Conservation (phyloP, 2,797 vertebrate species). For the Peromyscus attwateri region DNA sequence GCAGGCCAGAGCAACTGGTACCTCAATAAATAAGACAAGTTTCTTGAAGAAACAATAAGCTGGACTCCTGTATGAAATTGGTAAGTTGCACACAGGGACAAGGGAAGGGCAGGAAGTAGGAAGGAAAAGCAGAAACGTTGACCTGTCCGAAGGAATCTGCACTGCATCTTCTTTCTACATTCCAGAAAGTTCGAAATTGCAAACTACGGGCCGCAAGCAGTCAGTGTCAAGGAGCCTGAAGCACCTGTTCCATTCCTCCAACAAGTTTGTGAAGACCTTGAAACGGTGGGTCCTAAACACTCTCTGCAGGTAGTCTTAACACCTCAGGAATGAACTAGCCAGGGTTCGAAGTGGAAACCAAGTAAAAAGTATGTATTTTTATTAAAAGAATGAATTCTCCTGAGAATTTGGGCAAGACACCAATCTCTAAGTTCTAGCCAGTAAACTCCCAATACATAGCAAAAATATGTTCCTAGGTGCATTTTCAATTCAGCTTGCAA, state of each 20-base stretch:
- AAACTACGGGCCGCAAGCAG: constrained; percentile 96
- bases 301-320: constrained; percentile 57
- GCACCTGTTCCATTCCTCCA: constrained; percentile 98
- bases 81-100: neutral
- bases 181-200: constrained; percentile 94
- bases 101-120: neutral
- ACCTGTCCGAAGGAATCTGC: constrained; percentile 35
- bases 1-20: neutral
- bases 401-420: constrained; percentile 52
- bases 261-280: constrained; percentile 98
- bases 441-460: constrained; percentile 21
- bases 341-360: constrained; percentile 37
- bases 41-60: constrained; percentile 31
- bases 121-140: neutral
- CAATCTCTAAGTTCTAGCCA: constrained; percentile 57
- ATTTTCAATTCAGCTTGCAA: constrained; percentile 60
- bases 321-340: constrained; percentile 55
- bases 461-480: constrained; percentile 48
- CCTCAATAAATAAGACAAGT: neutral
- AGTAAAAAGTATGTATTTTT: constrained; percentile 49
- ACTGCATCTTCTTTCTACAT: constrained; percentile 67
- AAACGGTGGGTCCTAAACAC: constrained; percentile 92
- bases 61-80: constrained; percentile 28
- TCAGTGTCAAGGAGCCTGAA: constrained; percentile 97
- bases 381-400: constrained; percentile 62